These are phyloP conservation scores for Myrmophylax atrothorax DNA, from an alignment of 2,113 vertebrate genomes.

Conservation along the genomic window DNA sequence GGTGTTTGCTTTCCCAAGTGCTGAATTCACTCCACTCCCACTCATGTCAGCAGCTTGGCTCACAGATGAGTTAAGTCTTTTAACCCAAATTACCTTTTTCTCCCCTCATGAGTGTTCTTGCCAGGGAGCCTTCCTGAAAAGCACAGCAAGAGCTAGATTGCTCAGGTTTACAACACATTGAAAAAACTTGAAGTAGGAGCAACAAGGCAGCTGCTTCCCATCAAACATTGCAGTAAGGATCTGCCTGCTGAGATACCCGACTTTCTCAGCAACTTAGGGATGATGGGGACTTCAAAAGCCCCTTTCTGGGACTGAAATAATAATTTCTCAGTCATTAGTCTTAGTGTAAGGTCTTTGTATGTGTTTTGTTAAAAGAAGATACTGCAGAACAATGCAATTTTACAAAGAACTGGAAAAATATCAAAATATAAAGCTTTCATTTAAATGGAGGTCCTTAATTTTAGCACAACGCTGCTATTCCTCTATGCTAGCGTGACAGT, in stretches of 20 bases:
- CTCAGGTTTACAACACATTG: neutral
- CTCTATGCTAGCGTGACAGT: neutral
- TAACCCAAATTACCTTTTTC: neutral
- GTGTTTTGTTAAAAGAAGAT: neutral
- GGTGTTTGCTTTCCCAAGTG: neutral
- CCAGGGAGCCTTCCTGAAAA: conserved; percentile 5
- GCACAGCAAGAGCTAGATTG: neutral
- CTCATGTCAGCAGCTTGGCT: neutral
- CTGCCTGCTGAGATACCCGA: neutral
- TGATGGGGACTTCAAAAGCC: neutral
- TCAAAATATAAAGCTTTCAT: neutral
- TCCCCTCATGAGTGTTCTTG: neutral
- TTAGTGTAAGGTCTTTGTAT: neutral
- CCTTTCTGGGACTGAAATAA: neutral
- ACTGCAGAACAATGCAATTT: neutral
- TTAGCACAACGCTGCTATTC: neutral
- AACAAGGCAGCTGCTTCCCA: neutral
- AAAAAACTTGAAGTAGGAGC: neutral
- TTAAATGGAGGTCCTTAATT: neutral
- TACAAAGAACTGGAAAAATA: neutral
- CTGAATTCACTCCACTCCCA: conserved; percentile 25
- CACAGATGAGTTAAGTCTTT: neutral
- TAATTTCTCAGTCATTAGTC: neutral
- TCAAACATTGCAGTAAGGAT: rapidly evolving
- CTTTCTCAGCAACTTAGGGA: neutral